Conservation (phyloP, 2,113 vertebrate genomes). For the Apeltes quadracus region DNA sequence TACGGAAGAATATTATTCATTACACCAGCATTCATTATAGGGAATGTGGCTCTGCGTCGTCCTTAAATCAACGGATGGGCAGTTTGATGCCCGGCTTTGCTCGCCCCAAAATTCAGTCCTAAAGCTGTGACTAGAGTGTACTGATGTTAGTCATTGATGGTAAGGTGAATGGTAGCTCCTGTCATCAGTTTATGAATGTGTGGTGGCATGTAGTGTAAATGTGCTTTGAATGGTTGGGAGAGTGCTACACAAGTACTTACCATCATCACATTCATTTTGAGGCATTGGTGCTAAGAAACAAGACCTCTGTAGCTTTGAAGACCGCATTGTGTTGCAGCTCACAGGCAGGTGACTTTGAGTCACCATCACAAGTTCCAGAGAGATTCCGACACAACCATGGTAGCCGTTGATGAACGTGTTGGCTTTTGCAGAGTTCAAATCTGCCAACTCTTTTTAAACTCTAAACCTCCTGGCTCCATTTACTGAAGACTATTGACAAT, state of each 20-base stretch:
- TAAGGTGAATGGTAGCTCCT: too few species aligned
- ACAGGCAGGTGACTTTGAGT: neutral
- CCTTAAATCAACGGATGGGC: too few species aligned
- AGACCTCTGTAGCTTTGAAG: too few species aligned
- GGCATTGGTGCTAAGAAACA: neutral
- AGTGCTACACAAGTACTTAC: too few species aligned
- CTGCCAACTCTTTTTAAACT: slow-evolving; percentile 37
- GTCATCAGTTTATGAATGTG: too few species aligned
- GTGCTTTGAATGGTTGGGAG: too few species aligned
- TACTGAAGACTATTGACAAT: slow-evolving; percentile 50
- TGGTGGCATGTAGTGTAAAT: too few species aligned
- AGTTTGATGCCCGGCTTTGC: too few species aligned
- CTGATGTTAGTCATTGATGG: too few species aligned
- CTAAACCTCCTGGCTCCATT: slow-evolving; percentile 13
- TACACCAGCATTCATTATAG: neutral
- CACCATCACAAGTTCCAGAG: neutral
- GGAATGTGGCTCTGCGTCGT: too few species aligned
- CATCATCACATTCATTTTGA: slow-evolving; percentile 6
- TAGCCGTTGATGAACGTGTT: slow-evolving; percentile 4
- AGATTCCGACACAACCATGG: neutral
- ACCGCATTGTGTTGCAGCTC: neutral
- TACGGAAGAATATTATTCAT: neutral
- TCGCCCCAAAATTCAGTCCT: too few species aligned
- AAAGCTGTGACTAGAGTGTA: too few species aligned
- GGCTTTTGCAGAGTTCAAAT: slow-evolving; percentile 22